Evolutionary conservation across 2,113 vertebrate species (phyloP).

Genomic region (Spilogale gracilis): DNA sequence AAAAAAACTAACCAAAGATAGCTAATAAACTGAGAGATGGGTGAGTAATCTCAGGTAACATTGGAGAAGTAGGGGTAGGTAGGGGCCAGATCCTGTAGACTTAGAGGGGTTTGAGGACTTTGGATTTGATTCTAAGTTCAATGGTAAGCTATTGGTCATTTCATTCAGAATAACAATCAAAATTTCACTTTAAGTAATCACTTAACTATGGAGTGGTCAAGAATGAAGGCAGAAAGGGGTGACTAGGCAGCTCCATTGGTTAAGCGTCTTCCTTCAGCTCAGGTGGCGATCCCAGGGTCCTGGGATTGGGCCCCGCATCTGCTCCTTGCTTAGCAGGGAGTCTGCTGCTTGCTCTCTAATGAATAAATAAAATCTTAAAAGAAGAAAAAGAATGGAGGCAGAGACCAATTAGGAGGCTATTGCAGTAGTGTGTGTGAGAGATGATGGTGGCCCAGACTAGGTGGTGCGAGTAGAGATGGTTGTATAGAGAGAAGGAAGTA

Average conservation of each 20-base stretch:
- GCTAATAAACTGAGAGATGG: background rate
- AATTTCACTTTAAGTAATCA: background rate
- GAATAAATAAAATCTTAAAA: too few species aligned
- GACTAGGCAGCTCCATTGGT: too few species aligned
- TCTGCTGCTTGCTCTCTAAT: too few species aligned
- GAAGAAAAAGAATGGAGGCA: background rate
- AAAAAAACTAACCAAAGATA: background rate
- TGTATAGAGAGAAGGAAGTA: background rate
- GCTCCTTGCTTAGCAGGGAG: too few species aligned
- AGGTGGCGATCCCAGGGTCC: too few species aligned
- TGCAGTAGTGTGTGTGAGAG: background rate
- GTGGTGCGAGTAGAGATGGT: background rate
- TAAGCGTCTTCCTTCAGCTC: too few species aligned
- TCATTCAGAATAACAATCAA: slow-evolving; percentile 45
- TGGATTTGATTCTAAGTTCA: slow-evolving; percentile 46
- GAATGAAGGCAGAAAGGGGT: background rate
- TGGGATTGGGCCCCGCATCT: too few species aligned
- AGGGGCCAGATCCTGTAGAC: background rate
- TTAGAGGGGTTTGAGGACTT: background rate
- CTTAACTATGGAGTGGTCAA: background rate
- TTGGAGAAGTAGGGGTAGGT: background rate
- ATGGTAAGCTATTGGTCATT: background rate
- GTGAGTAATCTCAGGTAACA: background rate
- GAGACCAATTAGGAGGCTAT: background rate
- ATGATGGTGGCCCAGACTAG: background rate